Percentiles rank a stretch among this genome's conserved stretches.
Conservation (phyloP, 2,888 invertebrate species). For the Philaethria dido region DNA sequence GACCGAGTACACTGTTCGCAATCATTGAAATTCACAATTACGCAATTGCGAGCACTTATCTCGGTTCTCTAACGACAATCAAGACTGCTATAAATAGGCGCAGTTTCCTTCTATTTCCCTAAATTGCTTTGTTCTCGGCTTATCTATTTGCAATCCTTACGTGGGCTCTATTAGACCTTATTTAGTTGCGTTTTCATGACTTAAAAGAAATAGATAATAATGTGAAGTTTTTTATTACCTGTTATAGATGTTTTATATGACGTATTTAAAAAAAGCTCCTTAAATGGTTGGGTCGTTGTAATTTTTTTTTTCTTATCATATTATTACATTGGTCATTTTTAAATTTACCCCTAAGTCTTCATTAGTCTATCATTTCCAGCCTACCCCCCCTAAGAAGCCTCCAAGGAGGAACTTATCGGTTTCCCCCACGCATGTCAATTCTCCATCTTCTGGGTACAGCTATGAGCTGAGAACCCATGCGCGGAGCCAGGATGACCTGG, state of each 20-base stretch:
- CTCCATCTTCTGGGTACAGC: conserved; percentile 78
- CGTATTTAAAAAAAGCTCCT: too few relatives aligned
- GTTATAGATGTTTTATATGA: too few relatives aligned
- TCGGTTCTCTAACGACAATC: conserved; percentile 63
- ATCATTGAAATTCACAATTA: conserved; percentile 75
- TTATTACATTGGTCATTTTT: too few relatives aligned
- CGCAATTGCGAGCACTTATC: conserved; percentile 77
- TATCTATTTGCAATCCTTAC: conserved; percentile 22
- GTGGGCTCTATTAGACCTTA: conserved; percentile 22
- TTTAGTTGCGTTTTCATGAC: neutral
- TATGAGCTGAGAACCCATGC: conserved; percentile 87
- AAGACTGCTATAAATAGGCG: conserved; percentile 63
- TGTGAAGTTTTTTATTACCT: neutral
- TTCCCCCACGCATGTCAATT: conserved; percentile 91
- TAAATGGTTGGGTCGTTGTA: conserved; percentile 4
- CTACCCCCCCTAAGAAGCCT: conserved; percentile 95
- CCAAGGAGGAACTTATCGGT: conserved; percentile 93
- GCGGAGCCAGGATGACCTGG: conserved; percentile 88
- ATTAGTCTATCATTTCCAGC: conserved; percentile 74
- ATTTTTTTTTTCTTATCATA: neutral
- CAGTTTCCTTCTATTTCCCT: conserved; percentile 33
- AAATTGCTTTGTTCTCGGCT: conserved; percentile 34
- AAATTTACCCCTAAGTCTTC: conserved; percentile 33
- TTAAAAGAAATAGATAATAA: neutral
- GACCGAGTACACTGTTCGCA: conserved; percentile 49